Evolutionary conservation across 92 coral and sea anemone genomes (phyloP).

Genomic region (Porites rus): DNA sequence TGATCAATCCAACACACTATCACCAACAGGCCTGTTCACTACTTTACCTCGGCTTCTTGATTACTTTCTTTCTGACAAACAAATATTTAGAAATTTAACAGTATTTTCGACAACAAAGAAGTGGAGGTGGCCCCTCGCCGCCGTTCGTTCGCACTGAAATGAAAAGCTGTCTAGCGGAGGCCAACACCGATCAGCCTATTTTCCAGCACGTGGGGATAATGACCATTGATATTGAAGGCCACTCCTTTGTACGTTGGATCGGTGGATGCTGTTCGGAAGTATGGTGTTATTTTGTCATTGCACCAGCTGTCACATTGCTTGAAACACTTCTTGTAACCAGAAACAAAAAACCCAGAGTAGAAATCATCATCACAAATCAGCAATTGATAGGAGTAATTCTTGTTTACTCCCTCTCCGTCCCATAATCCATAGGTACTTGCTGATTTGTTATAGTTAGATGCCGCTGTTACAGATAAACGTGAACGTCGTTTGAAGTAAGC

Average conservation of each 20-base stretch:
- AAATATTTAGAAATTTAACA: no score
- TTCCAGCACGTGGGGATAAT: background rate
- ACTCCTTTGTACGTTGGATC: background rate
- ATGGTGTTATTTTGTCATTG: background rate
- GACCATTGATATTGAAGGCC: background rate
- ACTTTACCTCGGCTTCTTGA: no score
- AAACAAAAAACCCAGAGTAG: background rate
- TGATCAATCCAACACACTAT: no score
- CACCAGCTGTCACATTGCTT: background rate
- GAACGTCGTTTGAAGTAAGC: background rate
- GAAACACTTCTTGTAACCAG: background rate
- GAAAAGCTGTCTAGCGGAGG: background rate
- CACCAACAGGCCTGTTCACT: no score
- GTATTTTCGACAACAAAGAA: no score
- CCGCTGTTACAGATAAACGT: background rate
- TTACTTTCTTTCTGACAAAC: no score
- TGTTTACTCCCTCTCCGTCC: background rate
- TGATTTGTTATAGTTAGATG: background rate
- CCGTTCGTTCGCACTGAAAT: no score
- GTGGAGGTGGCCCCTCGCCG: no score
- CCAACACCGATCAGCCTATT: background rate
- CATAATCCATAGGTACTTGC: background rate
- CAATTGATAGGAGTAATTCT: background rate
- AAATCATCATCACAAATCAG: background rate
- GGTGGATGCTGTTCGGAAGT: background rate